Evolutionary conservation across 2,797 vertebrate genomes (phyloP), one percentile per base, ranked within the genome.

Genomic region (Cyclopterus lumpus): DNA sequence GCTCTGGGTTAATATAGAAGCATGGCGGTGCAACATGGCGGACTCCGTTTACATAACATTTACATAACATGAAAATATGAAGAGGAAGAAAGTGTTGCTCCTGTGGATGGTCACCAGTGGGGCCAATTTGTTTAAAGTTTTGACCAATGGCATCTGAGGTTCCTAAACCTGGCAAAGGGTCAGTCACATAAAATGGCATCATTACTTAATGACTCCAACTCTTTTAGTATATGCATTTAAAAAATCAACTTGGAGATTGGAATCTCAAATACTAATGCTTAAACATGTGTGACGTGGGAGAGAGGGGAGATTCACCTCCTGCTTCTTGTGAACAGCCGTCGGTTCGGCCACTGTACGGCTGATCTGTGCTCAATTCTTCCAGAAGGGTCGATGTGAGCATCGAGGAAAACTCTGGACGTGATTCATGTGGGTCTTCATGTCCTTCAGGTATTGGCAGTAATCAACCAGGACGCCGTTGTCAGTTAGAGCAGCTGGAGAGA

Each of bases 371-470:
- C 0, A 36, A 8, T n/a, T 34, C 24, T 60, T 91, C 82, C 73
- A 91, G 58, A 6, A 75, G 2, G n/a, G 22, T 0, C 0, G 18
- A 89, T 73, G 1, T 89, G 83, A 30, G 46, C n/a, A 14, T 84
- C 62, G 20, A 87, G 1, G 53, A 81, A n/a, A 76, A 4, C 0
- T 8, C 10, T 82, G 69, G 24, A 83, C 6, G 0, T 34, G 1
- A 8, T 32, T 2, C 20, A 88, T 4, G 10, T 80, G 44, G 32
- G 0, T 9, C 62, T 77, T 85, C 26, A 74, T 15, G 5, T 81
- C 81, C 62, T 67, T 87, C 46, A 91, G 75, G 15, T 75, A 6
- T 0, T 0, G 0, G 14, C 85, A 71, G 68, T 91, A 84, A 4
- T 83, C 1, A 3, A 32, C 55, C 67, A 89, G 42, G 0, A 80